These are phyloP conservation scores for Thripadectes ignobilis DNA, from an alignment of 2,797 vertebrate species.

Conservation along the genomic window DNA sequence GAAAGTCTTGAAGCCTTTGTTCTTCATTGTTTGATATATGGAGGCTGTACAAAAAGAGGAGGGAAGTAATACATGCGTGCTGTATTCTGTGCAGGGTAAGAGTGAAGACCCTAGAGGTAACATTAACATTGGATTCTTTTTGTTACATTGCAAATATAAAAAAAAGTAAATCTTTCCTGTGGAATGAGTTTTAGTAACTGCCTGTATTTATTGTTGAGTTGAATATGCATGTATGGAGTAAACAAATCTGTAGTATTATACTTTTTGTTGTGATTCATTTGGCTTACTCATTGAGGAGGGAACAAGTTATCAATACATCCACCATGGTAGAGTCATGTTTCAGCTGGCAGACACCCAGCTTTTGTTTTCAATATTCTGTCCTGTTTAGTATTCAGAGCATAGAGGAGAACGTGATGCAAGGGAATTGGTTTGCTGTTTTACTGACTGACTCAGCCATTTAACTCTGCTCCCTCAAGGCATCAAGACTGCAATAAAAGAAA, in stretches of 20 bases:
- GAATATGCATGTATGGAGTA: background rate
- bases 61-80: background rate
- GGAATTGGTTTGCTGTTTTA: slow-evolving; percentile 63
- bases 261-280: slow-evolving; percentile 17
- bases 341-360: slow-evolving; percentile 41
- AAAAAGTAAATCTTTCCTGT: background rate
- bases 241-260: background rate
- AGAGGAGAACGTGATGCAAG: slow-evolving; percentile 1
- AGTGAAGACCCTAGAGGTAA: background rate
- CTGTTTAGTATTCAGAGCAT: slow-evolving; percentile 48
- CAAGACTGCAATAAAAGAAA: slow-evolving; percentile 51
- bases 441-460: slow-evolving; percentile 62
- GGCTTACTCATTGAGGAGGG: background rate
- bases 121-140: background rate
- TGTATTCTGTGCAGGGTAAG: background rate
- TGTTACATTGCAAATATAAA: background rate
- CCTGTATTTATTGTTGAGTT: background rate
- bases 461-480: slow-evolving; percentile 54
- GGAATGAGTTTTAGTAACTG: background rate
- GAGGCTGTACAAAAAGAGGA: background rate
- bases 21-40: background rate
- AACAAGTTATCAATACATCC: background rate
- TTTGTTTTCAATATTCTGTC: slow-evolving; percentile 40
- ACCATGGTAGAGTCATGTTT: slow-evolving; percentile 18
- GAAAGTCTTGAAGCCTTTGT: background rate